Conservation (phyloP, 2,797 vertebrate genomes). For the Chlorospingus flavigularis region DNA sequence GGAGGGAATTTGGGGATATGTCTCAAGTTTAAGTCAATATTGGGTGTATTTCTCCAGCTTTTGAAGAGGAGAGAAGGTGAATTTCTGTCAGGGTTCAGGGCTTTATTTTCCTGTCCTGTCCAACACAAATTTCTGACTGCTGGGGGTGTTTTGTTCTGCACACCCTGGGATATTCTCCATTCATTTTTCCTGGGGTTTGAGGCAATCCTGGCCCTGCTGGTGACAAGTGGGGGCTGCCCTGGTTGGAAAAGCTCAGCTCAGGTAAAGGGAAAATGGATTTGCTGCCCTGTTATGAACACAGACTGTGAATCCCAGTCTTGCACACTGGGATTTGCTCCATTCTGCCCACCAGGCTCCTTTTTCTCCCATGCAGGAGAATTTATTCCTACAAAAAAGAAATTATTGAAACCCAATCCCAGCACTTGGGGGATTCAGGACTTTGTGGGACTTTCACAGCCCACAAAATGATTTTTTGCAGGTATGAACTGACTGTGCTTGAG, state of each 20-base stretch:
- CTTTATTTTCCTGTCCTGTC: background rate
- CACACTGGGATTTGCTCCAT: background rate
- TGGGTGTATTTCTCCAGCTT: background rate
- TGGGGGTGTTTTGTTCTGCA: background rate
- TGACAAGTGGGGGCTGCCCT: background rate
- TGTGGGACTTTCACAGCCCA: accelerated
- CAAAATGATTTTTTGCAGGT: accelerated
- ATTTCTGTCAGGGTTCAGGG: background rate
- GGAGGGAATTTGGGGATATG: accelerated
- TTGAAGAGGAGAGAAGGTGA: background rate
- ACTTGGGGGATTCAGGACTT: background rate
- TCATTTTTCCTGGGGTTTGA: background rate
- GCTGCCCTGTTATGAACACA: background rate
- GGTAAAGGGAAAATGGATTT: background rate
- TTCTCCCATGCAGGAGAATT: background rate
- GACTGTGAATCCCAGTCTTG: background rate
- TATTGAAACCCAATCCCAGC: background rate
- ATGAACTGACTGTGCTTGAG: background rate
- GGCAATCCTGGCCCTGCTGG: background rate
- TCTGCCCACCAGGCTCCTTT: background rate
- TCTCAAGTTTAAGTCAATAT: background rate
- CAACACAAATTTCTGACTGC: background rate
- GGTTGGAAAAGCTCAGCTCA: accelerated
- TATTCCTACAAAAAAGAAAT: background rate
- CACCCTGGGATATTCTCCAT: background rate